These are phyloP conservation scores for Tetragonula carbonaria DNA, from an alignment of 2,888 invertebrate genomes.

Conservation along the genomic window DNA sequence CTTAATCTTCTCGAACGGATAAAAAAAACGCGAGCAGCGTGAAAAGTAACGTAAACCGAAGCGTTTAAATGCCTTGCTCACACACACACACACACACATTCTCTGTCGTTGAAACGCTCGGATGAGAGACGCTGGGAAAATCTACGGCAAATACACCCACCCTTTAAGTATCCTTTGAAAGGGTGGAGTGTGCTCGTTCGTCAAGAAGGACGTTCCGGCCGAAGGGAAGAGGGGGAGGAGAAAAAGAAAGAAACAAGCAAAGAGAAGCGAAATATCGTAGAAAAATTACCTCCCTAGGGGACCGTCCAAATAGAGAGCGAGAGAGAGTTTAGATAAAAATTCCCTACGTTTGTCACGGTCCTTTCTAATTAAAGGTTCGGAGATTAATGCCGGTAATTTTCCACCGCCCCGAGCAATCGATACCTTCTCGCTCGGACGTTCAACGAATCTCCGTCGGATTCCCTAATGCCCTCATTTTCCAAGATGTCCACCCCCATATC, in stretches of 20 bases:
- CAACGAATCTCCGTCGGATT: slow-evolving; percentile 12
- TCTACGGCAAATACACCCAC: slow-evolving; percentile 57
- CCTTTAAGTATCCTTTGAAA: slow-evolving; percentile 44
- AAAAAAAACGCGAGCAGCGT: neutral
- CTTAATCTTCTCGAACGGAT: neutral
- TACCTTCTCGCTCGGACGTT: slow-evolving; percentile 41
- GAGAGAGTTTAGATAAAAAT: slow-evolving; percentile 74
- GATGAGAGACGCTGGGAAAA: slow-evolving; percentile 28
- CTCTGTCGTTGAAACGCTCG: slow-evolving; percentile 44
- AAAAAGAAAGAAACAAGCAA: too few relatives aligned
- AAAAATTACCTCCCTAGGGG: slow-evolving; percentile 73
- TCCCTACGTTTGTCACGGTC: slow-evolving; percentile 74
- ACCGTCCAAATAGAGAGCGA: slow-evolving; percentile 59
- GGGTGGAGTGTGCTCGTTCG: slow-evolving; percentile 15
- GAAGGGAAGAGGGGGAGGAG: neutral
- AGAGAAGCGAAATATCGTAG: slow-evolving; percentile 71
- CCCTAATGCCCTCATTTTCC: neutral
- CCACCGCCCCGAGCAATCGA: slow-evolving; percentile 55
- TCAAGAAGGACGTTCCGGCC: slow-evolving; percentile 23
- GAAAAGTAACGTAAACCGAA: slow-evolving; percentile 2
- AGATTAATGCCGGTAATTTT: slow-evolving; percentile 69
- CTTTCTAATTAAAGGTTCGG: slow-evolving; percentile 70
- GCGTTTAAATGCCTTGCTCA: neutral
- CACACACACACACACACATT: neutral
- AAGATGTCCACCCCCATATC: neutral